These are phyloP conservation scores for Echeneis naucrates DNA, from an alignment of 2,797 vertebrate genomes.

Conservation along the genomic window DNA sequence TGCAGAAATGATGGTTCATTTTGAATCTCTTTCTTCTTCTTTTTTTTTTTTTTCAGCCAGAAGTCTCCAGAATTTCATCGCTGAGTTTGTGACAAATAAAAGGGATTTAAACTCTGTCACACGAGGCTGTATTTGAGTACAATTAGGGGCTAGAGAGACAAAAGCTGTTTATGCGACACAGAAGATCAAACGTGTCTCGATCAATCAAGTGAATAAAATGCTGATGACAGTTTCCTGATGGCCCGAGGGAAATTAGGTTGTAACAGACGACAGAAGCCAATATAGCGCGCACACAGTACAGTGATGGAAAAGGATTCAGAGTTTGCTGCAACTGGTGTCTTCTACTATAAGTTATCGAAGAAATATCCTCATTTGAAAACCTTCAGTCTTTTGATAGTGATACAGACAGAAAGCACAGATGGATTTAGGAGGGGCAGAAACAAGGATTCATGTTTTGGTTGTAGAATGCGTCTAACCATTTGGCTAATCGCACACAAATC, in stretches of 20 bases:
- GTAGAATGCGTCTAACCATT: too few relatives aligned
- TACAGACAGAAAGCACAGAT: conserved; percentile 1
- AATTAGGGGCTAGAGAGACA: conserved; percentile 16
- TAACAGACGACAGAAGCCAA: conserved; percentile 28
- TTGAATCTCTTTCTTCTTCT: conserved; percentile 37
- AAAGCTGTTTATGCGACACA: conserved; percentile 13
- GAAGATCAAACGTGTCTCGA: conserved; percentile 51
- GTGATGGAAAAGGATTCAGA: conserved; percentile 20
- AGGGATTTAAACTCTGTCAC: conserved; percentile 34
- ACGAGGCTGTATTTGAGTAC: not conserved
- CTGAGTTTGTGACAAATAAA: conserved; percentile 33
- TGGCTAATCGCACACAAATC: too few relatives aligned
- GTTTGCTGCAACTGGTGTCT: conserved; percentile 17
- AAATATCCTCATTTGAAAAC: conserved; percentile 2
- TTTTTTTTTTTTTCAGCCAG: not conserved
- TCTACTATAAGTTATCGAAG: not conserved
- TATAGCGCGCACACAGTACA: conserved; percentile 27
- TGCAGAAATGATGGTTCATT: conserved; percentile 19
- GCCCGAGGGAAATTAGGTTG: conserved; percentile 50
- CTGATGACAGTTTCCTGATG: conserved; percentile 51
- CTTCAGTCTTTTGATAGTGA: conserved; percentile 2
- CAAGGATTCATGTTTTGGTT: too few relatives aligned
- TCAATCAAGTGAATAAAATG: conserved; percentile 61
- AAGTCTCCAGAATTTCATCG: conserved; percentile 24
- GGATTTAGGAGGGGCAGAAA: too few relatives aligned